Percentiles rank a stretch among this genome's conserved stretches.
Conservation (phyloP, 2,888 invertebrate species). For the Agrotis clavis region DNA sequence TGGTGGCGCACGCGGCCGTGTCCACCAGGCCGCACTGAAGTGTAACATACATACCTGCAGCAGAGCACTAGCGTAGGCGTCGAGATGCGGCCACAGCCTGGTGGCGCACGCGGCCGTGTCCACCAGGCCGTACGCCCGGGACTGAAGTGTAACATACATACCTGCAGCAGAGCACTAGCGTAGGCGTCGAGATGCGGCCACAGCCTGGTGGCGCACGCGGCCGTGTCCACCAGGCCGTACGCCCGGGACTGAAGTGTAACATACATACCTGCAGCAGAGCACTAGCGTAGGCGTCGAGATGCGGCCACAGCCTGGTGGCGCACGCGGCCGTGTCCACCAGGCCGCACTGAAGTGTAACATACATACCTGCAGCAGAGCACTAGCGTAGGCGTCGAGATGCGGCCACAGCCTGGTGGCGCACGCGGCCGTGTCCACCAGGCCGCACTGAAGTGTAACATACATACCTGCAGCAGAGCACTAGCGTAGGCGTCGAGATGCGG, state of each 20-base stretch:
- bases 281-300: conserved; percentile 63
- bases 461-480: conserved; percentile 70
- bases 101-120: conserved; percentile 57
- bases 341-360: conserved; percentile 45
- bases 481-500: conserved; percentile 66
- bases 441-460: conserved; percentile 34
- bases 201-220: conserved; percentile 39
- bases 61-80: conserved; percentile 62
- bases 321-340: conserved; percentile 65
- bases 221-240: conserved; percentile 69
- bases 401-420: conserved; percentile 59
- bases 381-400: conserved; percentile 63
- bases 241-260: conserved; percentile 16
- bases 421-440: conserved; percentile 67
- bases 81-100: conserved; percentile 63
- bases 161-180: conserved; percentile 70
- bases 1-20: conserved; percentile 44
- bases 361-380: conserved; percentile 70
- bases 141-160: conserved; percentile 34
- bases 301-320: conserved; percentile 60
- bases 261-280: conserved; percentile 70
- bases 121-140: conserved; percentile 60
- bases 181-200: conserved; percentile 66
- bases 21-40: conserved; percentile 66
- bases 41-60: conserved; percentile 68